Conservation (phyloP, 2,113 vertebrate species). For the Himantopus leucocephalus region DNA sequence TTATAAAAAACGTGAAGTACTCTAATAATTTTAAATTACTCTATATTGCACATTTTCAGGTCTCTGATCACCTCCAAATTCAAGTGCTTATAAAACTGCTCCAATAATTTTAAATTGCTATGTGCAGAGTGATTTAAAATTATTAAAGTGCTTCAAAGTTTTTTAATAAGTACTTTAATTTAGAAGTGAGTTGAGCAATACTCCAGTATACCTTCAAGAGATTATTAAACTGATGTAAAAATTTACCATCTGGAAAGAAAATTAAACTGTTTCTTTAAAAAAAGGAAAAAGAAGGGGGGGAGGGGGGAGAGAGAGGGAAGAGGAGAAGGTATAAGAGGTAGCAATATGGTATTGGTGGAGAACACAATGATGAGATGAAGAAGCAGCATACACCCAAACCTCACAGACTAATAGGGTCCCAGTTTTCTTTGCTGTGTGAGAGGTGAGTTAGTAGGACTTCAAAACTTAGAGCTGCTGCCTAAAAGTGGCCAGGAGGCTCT, state of each 20-base stretch:
- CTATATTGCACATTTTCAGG: slow-evolving; percentile 72
- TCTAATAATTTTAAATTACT: slow-evolving; percentile 80
- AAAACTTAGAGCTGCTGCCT: neutral
- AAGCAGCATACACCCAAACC: neutral
- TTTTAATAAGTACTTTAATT: slow-evolving; percentile 80
- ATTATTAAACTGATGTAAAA: slow-evolving; percentile 68
- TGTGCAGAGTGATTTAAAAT: slow-evolving; percentile 76
- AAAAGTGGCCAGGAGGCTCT: neutral
- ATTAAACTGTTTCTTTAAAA: slow-evolving; percentile 23
- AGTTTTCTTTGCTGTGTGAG: neutral
- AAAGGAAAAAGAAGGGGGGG: neutral
- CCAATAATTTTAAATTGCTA: slow-evolving; percentile 80
- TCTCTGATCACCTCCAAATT: slow-evolving; percentile 80
- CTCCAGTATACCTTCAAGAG: slow-evolving; percentile 70
- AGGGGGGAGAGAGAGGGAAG: neutral
- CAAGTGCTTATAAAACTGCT: slow-evolving; percentile 77
- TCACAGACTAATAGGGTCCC: neutral
- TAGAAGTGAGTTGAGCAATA: slow-evolving; percentile 73
- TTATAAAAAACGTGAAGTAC: slow-evolving; percentile 76
- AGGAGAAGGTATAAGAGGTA: neutral
- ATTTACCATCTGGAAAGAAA: slow-evolving; percentile 70
- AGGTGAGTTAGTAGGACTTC: neutral
- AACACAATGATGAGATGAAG: neutral
- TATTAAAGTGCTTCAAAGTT: slow-evolving; percentile 77
- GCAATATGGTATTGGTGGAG: neutral